Evolutionary conservation across 2,797 vertebrate species (phyloP).

Genomic region (Scolopax bukidnonensis): DNA sequence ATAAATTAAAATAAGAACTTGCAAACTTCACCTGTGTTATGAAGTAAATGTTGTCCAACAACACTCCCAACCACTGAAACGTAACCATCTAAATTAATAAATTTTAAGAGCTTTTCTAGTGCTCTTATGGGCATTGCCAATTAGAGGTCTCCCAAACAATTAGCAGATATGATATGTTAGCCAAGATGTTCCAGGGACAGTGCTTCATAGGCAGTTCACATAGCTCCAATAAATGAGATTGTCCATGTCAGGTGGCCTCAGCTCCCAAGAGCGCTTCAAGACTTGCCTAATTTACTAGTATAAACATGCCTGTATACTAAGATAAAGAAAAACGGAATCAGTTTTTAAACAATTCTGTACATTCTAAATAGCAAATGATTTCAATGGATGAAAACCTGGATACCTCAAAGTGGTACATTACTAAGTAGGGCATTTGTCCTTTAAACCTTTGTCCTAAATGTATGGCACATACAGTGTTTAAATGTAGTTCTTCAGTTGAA

Average conservation of each 20-base stretch:
- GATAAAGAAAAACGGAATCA: background rate
- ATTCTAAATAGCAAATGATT: background rate
- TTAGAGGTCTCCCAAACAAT: background rate
- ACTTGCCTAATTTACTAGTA: background rate
- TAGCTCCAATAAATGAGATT: background rate
- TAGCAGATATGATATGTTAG: background rate
- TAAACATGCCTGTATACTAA: background rate
- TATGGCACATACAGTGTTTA: background rate
- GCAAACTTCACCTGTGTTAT: background rate
- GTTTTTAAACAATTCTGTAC: background rate
- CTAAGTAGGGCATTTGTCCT: background rate
- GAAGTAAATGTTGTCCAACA: background rate
- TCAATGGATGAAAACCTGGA: background rate
- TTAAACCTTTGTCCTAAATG: background rate
- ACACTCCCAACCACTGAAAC: background rate
- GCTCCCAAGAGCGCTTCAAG: background rate
- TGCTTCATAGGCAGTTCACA: accelerated
- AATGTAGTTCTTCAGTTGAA: background rate
- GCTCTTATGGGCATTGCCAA: accelerated
- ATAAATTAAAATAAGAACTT: background rate
- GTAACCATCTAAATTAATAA: background rate
- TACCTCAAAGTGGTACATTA: background rate
- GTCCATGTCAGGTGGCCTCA: background rate
- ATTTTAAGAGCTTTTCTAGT: background rate
- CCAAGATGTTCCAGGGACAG: background rate